A percentile compares a stretch with the other conserved stretches of the same genome.
phyloP scores from a whole-genome alignment of 2,797 vertebrate genomes.

The Chromobotia macracanthus region DNA sequence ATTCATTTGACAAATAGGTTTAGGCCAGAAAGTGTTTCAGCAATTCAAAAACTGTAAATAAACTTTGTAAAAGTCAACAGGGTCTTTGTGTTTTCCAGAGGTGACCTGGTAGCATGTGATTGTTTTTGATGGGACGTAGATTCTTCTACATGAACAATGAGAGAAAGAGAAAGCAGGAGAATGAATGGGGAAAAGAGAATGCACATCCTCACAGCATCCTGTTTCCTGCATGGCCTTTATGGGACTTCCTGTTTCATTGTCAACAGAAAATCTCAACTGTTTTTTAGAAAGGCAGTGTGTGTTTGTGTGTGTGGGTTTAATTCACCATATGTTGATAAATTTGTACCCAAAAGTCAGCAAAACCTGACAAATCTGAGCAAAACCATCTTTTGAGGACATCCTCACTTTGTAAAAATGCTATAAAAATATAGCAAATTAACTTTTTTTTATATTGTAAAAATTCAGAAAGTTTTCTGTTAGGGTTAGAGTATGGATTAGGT shows the following conservation, averaged over 20 bases:
- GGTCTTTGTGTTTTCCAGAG: background rate
- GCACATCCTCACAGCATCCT: conserved; percentile 71
- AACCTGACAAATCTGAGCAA: too few species aligned
- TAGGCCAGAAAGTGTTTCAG: too few species aligned
- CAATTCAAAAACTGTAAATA: too few species aligned
- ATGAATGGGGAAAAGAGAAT: conserved; percentile 36
- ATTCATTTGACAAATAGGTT: too few species aligned
- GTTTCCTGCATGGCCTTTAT: conserved; percentile 67
- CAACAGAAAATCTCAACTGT: conserved; percentile 63
- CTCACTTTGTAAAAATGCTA: too few species aligned
- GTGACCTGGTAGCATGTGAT: conserved; percentile 20
- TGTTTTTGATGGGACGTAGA: conserved; percentile 34
- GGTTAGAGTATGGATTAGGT: too few species aligned
- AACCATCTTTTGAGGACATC: too few species aligned
- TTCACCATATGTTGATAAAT: background rate
- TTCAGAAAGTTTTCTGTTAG: too few species aligned
- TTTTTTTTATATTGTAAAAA: too few species aligned
- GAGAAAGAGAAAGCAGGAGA: conserved; percentile 34
- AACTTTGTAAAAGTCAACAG: too few species aligned
- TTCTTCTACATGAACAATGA: conserved; percentile 36
- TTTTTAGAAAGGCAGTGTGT: conserved; percentile 42
- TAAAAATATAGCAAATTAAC: too few species aligned
- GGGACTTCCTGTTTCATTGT: conserved; percentile 64
- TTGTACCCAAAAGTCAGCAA: too few species aligned
- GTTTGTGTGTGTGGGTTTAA: background rate